A percentile compares a stretch with the other conserved stretches of the same genome.
phyloP scores from a whole-genome alignment of 1,140 invertebrate species.

The Thalassaphorura encarpata region DNA sequence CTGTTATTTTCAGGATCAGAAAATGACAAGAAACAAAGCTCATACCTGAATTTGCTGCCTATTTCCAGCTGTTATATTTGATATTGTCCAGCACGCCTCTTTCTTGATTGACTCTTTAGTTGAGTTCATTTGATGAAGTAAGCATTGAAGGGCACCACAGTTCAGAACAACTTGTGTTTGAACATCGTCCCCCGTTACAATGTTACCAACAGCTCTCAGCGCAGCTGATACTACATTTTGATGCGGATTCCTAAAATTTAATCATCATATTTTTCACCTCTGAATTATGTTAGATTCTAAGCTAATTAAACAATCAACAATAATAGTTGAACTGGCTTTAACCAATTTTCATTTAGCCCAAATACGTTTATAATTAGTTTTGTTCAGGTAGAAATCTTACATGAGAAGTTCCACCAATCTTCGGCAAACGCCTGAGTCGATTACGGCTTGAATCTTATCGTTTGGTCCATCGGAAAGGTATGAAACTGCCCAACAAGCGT shows the following conservation, averaged over 20 bases:
- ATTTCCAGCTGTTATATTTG: slow-evolving; percentile 96
- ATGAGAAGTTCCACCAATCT: slow-evolving; percentile 87
- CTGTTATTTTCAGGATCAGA: background rate
- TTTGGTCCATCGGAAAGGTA: slow-evolving; percentile 95
- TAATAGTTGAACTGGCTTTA: background rate
- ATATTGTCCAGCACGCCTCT: slow-evolving; percentile 97
- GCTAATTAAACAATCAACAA: too few species aligned
- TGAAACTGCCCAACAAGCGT: slow-evolving; percentile 90
- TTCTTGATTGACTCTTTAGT: slow-evolving; percentile 80
- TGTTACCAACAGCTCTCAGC: slow-evolving; percentile 89
- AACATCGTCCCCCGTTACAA: slow-evolving; percentile 93
- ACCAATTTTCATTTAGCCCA: background rate
- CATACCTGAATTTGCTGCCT: slow-evolving; percentile 75
- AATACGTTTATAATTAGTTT: slow-evolving; percentile 9
- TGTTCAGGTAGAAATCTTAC: slow-evolving; percentile 43
- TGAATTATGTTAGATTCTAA: too few species aligned
- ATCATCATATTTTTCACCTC: too few species aligned
- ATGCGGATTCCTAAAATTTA: slow-evolving; percentile 55
- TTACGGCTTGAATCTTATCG: slow-evolving; percentile 96
- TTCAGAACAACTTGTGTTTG: slow-evolving; percentile 93
- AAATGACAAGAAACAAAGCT: slow-evolving; percentile 7
- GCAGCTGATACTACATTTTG: slow-evolving; percentile 91
- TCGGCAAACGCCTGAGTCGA: slow-evolving; percentile 89
- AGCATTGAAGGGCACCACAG: slow-evolving; percentile 75
- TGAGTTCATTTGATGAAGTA: slow-evolving; percentile 68